Evolutionary conservation across 2,888 invertebrate species (phyloP), one percentile per base, ranked within the genome.

Genomic region (Microdon myrmicae): DNA sequence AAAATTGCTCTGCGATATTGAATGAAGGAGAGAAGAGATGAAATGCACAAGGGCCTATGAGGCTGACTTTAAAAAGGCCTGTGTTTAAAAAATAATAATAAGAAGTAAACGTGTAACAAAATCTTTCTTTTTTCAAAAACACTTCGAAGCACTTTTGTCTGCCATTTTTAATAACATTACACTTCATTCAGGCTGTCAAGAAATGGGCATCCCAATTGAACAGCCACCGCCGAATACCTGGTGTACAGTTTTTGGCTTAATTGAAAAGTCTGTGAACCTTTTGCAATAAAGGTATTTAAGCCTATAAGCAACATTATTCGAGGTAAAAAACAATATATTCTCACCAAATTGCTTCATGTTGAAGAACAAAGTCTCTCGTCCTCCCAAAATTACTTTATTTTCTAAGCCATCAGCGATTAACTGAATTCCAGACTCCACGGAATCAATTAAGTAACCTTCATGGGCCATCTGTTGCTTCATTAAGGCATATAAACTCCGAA

Each of bases 181-280:
- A 88, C 86, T 75, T 83, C 83, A 74, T 90, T 89, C 47, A 90
- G 83, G 66, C 88, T 88, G 71, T 89, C 87, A 25, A 88, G 80
- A 72, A 86, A 90, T 1, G 90, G 90, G 71, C 89, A 89, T 8
- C 90, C 90, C 37, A 87, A 83, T 81, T 90, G 90, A 45, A 90
- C 81, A 0, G 90, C 90, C 28, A 90, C 88, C 0, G 90, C 90
- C 0, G 90, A 90, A 74, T 90, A 90, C 28, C 89, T 83, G 0
- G 90, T 90, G 69, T 88, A 89, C 6, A 90, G 79, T 75, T 90
- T 90, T 73, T 90, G 88, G 70, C 90, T 90, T 38, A 90, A 76
- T 78, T 90, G 89, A 75, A 90, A 78, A 8, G 74, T 74, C 41
- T 75, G 75, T 2, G 75, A 73, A 2, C 74, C 74, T 75, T 13